Evolutionary conservation across 1,140 invertebrate species (phyloP).

Genomic region (Meloidogyne chitwoodi): DNA sequence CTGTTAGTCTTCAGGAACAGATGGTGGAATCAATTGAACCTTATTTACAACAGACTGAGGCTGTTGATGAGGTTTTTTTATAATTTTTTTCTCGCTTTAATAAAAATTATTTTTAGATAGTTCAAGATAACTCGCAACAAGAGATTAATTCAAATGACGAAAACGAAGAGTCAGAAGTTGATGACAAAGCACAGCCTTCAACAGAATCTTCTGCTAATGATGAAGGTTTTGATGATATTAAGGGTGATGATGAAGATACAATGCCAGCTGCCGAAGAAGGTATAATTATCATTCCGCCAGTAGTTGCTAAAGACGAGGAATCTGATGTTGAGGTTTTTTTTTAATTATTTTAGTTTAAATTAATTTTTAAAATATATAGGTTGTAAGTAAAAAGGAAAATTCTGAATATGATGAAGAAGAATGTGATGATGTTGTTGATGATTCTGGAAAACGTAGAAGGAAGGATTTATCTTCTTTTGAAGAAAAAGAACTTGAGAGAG

Average conservation of each 20-base stretch:
- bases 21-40: neutral
- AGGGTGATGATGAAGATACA: neutral
- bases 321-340: conserved; percentile 7
- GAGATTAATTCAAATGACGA: neutral
- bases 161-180: neutral
- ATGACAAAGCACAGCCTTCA: neutral
- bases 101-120: neutral
- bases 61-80: neutral
- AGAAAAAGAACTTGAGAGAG: neutral
- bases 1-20: neutral
- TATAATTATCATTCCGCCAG: no score
- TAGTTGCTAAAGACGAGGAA: no score
- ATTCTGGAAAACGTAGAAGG: conserved; percentile 9
- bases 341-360: neutral
- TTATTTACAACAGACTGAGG: neutral
- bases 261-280: neutral
- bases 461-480: neutral
- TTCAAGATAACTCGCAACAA: neutral
- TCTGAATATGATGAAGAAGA: conserved; percentile 11
- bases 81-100: neutral
- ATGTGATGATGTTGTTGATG: conserved; percentile 13
- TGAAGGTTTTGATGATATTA: neutral
- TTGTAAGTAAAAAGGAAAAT: neutral
- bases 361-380: neutral
- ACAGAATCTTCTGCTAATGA: neutral